Evolutionary conservation across 2,888 invertebrate species (phyloP).

Genomic region (Tipula lateralis): DNA sequence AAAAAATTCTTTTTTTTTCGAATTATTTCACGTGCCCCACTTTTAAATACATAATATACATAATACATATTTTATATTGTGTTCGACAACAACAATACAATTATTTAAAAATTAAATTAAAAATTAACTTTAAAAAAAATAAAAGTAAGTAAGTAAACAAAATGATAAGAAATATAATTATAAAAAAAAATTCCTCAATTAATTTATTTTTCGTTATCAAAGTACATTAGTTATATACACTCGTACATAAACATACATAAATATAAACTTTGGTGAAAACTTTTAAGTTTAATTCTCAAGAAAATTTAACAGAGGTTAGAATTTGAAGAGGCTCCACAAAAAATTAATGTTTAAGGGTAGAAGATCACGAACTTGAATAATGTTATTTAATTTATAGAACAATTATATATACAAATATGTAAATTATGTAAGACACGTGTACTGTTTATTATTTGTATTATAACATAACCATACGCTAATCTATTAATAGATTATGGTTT

Average conservation of each 20-base stretch:
- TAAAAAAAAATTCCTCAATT: neutral
- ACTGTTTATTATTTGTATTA: too few relatives aligned
- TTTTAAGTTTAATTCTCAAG: neutral
- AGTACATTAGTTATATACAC: neutral
- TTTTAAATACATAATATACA: neutral
- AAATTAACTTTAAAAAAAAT: neutral
- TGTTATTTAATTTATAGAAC: too few relatives aligned
- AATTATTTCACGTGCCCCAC: neutral
- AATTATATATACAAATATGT: too few relatives aligned
- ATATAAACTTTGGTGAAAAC: neutral
- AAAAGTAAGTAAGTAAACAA: neutral
- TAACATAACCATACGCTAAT: too few relatives aligned
- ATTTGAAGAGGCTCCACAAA: neutral
- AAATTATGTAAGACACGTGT: too few relatives aligned
- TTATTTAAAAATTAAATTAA: neutral
- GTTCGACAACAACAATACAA: neutral
- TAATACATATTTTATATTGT: neutral
- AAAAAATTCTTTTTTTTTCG: neutral
- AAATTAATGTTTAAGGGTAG: too few relatives aligned
- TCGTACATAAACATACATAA: neutral
- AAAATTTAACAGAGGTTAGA: neutral
- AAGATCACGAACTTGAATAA: too few relatives aligned
- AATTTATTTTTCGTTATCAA: conserved; percentile 3
- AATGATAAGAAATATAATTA: conserved; percentile 6
- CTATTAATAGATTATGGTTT: too few relatives aligned